Evolutionary conservation across 2,888 invertebrate species (phyloP).

Genomic region (Caradrina kadenii): DNA sequence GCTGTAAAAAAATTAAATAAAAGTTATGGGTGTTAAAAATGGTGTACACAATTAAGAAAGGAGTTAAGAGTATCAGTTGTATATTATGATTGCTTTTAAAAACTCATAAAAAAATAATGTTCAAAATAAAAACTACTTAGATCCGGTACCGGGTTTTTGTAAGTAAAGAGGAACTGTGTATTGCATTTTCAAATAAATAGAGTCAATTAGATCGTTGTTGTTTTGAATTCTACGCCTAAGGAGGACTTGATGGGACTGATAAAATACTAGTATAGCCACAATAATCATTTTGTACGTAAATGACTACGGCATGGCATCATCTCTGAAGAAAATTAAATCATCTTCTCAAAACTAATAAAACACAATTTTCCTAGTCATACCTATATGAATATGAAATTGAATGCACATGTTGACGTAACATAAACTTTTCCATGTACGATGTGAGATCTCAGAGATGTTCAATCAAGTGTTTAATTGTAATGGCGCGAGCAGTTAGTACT

Average conservation of each 20-base stretch:
- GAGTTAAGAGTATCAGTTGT: not conserved
- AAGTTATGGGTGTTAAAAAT: no score
- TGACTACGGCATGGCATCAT: slow-evolving; percentile 20
- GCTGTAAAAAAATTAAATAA: not conserved
- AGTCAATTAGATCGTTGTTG: slow-evolving; percentile 1
- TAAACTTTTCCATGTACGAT: slow-evolving; percentile 37
- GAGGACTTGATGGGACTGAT: slow-evolving; percentile 2
- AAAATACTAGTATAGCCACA: not conserved
- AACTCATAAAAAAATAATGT: not conserved
- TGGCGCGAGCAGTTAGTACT: slow-evolving; percentile 33
- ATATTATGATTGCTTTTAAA: not conserved
- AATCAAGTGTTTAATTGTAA: slow-evolving; percentile 55
- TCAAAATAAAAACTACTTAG: not conserved
- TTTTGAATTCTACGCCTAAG: not conserved
- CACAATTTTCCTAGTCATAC: slow-evolving; percentile 23
- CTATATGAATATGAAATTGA: slow-evolving; percentile 20
- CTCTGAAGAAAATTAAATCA: slow-evolving; percentile 44
- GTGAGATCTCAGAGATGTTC: slow-evolving; percentile 34
- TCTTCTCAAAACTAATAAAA: slow-evolving; percentile 23
- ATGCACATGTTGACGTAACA: slow-evolving; percentile 31
- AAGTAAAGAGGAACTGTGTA: not conserved
- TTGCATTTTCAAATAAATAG: slow-evolving; percentile 1
- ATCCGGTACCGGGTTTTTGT: not conserved
- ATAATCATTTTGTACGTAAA: slow-evolving; percentile 10
- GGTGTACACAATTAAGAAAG: slow-evolving; percentile 4